phyloP scores from a whole-genome alignment of 2,113 vertebrate species.

The Myotis brandtii region DNA sequence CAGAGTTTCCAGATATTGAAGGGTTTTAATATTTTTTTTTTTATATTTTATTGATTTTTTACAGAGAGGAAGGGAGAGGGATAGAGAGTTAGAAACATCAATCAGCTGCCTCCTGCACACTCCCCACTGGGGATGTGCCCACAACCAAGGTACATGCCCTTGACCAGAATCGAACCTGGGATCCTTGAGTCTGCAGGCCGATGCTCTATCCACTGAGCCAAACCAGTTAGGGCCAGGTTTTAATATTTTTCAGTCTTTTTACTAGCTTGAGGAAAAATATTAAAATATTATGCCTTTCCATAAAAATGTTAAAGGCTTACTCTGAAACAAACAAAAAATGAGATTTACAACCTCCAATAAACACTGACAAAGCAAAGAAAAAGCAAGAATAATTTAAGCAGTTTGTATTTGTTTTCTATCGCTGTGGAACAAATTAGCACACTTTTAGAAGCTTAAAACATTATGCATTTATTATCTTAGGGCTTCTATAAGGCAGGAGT shows the following conservation, averaged over 20 bases:
- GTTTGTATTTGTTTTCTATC: conserved; percentile 20
- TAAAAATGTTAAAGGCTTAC: conserved; percentile 45
- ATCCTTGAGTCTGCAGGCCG: too few relatives aligned
- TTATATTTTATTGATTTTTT: too few relatives aligned
- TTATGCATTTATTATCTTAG: conserved; percentile 26
- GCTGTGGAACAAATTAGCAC: not conserved
- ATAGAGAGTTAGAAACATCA: too few relatives aligned
- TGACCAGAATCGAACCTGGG: too few relatives aligned
- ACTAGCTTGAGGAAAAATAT: not conserved
- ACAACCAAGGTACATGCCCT: too few relatives aligned
- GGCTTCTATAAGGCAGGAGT: not conserved
- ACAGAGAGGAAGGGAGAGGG: too few relatives aligned
- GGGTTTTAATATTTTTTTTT: not conserved
- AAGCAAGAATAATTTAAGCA: not conserved
- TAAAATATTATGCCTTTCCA: conserved; percentile 15
- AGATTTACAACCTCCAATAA: conserved; percentile 30
- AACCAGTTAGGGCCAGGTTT: not conserved
- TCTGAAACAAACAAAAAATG: conserved; percentile 41
- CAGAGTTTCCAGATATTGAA: conserved; percentile 48
- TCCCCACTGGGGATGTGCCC: too few relatives aligned
- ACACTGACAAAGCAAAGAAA: not conserved
- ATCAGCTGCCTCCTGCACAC: too few relatives aligned
- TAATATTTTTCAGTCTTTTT: conserved; percentile 55
- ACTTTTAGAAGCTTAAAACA: conserved; percentile 5
- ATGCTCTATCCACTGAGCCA: too few relatives aligned